Conservation (phyloP, 2,797 vertebrate species). For the Bradypodion pumilum region DNA sequence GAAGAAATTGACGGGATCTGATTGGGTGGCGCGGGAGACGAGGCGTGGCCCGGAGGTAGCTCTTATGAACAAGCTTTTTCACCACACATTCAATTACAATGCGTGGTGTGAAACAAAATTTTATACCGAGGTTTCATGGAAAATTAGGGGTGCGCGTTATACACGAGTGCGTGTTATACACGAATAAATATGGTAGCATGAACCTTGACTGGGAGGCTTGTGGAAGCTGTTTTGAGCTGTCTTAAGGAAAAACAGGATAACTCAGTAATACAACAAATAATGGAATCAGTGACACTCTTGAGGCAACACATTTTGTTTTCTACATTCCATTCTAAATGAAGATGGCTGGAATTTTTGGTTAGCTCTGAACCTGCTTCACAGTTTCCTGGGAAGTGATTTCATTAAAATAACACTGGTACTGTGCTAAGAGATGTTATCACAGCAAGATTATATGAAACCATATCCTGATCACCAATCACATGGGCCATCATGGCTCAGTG, state of each 20-base stretch:
- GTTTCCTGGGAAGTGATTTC: neutral
- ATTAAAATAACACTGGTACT: neutral
- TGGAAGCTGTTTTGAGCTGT: neutral
- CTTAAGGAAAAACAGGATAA: neutral
- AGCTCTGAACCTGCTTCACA: neutral
- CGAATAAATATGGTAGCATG: no score
- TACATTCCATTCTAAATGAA: neutral
- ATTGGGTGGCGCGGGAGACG: no score
- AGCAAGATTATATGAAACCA: neutral
- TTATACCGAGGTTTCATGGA: no score
- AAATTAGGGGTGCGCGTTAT: no score
- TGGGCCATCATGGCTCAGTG: no score
- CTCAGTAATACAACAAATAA: neutral
- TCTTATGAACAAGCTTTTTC: no score
- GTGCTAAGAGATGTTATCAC: neutral
- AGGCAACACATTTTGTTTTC: neutral
- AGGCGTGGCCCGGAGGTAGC: no score
- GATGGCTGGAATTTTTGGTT: neutral
- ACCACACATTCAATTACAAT: no score
- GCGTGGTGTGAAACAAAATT: no score
- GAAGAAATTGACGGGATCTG: no score
- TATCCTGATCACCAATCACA: neutral
- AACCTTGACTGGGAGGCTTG: neutral
- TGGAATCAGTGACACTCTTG: neutral
- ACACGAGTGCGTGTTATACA: no score